A percentile compares a stretch with the other conserved stretches of the same genome.
These are phyloP conservation scores for Amblyornis subalaris DNA, from an alignment of 2,113 vertebrate species.

Conservation along the genomic window DNA sequence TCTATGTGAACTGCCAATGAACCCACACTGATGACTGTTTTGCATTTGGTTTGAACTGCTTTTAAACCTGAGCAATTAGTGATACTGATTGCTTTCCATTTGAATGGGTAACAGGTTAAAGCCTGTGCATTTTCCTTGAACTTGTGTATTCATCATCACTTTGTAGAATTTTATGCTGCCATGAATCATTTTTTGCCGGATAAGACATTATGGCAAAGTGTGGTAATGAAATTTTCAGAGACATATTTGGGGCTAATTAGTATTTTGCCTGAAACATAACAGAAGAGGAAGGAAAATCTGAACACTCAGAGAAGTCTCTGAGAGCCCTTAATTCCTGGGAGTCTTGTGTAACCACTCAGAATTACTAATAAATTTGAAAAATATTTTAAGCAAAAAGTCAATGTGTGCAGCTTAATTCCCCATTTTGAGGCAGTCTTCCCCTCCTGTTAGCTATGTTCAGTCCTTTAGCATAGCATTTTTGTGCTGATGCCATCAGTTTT, in stretches of 20 bases:
- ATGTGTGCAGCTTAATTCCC: not conserved
- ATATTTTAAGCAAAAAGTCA: not conserved
- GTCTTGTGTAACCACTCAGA: not conserved
- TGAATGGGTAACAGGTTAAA: slow-evolving; percentile 3
- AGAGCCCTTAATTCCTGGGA: not conserved
- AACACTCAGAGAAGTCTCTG: not conserved
- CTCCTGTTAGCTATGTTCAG: not conserved
- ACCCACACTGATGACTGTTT: not conserved
- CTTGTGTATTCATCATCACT: not conserved
- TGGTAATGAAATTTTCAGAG: not conserved
- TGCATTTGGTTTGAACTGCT: slow-evolving; percentile 1
- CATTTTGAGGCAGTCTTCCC: not conserved
- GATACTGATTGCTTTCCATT: slow-evolving; percentile 7
- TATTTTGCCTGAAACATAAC: not conserved
- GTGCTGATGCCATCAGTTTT: not conserved
- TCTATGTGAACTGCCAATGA: not conserved
- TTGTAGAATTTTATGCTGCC: not conserved
- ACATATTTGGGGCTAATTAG: not conserved
- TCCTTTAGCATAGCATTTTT: not conserved
- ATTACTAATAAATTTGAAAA: not conserved
- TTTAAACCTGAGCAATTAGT: slow-evolving; percentile 22
- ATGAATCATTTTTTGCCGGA: not conserved
- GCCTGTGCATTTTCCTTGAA: not conserved
- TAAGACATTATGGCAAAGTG: not conserved
- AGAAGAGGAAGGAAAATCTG: not conserved